Evolutionary conservation across 1,140 invertebrate species (phyloP).

Genomic region (Temnothorax longispinosus): DNA sequence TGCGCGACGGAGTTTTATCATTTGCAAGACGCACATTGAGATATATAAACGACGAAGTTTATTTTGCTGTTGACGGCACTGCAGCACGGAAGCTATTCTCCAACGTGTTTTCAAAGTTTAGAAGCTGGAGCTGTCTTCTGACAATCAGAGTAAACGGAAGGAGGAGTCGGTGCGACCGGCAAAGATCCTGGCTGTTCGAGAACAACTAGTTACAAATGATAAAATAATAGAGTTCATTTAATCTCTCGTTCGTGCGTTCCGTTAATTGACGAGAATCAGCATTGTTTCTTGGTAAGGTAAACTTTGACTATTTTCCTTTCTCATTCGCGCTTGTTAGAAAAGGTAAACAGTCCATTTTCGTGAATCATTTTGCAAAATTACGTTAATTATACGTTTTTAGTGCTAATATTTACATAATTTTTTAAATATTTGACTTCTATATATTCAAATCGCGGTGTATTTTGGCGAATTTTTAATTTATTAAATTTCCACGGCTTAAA

Average conservation of each 20-base stretch:
- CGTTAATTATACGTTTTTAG: conserved; percentile 9
- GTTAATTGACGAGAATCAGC: conserved; percentile 50
- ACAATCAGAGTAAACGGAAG: conserved; percentile 60
- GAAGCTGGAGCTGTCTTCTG: conserved; percentile 30
- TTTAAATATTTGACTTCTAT: background rate
- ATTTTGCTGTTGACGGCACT: conserved; percentile 41
- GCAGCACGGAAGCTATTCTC: conserved; percentile 34
- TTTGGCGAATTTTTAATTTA: background rate
- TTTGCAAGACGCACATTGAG: conserved; percentile 24
- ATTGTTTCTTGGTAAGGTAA: conserved; percentile 54
- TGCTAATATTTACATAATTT: background rate
- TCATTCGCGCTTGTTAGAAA: background rate
- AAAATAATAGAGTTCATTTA: conserved; percentile 67
- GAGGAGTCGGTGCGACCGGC: conserved; percentile 37
- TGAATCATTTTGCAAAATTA: conserved; percentile 16
- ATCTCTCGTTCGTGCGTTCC: conserved; percentile 25
- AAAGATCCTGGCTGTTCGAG: conserved; percentile 1
- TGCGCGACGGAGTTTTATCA: conserved; percentile 30
- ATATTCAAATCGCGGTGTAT: background rate
- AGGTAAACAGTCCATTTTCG: conserved; percentile 1
- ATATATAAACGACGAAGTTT: conserved; percentile 36
- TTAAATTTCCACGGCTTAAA: background rate
- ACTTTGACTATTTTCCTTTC: conserved; percentile 45
- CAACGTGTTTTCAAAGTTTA: conserved; percentile 54
- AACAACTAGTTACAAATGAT: conserved; percentile 65